phyloP scores from a whole-genome alignment of 2,113 vertebrate species.

The Accipiter virgatus region DNA sequence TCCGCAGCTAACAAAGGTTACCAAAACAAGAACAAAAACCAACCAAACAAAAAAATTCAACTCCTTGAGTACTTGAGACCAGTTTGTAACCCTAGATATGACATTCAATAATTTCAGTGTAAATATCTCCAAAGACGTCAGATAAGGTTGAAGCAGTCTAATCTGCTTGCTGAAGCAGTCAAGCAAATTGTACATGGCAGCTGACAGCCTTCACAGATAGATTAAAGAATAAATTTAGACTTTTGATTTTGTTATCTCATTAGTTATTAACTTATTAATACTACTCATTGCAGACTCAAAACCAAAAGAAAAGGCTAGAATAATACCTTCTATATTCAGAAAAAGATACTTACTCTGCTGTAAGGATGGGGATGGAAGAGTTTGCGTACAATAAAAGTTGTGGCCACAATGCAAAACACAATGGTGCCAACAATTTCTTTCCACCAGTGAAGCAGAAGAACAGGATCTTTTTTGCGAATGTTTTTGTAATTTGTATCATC shows the following conservation, averaged over 20 bases:
- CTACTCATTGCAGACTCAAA: background rate
- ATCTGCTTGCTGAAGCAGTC: background rate
- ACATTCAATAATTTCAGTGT: background rate
- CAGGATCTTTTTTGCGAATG: constrained; percentile 87
- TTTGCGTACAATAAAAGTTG: constrained; percentile 92
- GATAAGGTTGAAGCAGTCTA: background rate
- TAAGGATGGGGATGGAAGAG: constrained; percentile 89
- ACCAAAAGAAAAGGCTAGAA: background rate
- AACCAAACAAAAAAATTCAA: background rate
- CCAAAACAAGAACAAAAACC: constrained; percentile 7
- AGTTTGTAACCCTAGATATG: background rate
- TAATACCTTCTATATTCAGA: background rate
- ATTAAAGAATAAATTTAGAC: background rate
- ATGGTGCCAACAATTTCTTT: constrained; percentile 96
- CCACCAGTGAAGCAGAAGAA: constrained; percentile 96
- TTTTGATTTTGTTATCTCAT: background rate
- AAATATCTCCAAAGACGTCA: background rate
- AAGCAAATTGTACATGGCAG: background rate
- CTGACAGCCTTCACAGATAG: background rate
- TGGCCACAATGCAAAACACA: constrained; percentile 91
- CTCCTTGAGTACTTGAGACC: background rate
- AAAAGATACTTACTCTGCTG: constrained; percentile 75
- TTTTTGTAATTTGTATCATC: constrained; percentile 68
- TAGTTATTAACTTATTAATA: background rate
- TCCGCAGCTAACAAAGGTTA: constrained; percentile 82